Evolutionary conservation across 2,888 invertebrate species (phyloP), one percentile per base, ranked within the genome.

Genomic region (Ypsolopha scabrella): DNA sequence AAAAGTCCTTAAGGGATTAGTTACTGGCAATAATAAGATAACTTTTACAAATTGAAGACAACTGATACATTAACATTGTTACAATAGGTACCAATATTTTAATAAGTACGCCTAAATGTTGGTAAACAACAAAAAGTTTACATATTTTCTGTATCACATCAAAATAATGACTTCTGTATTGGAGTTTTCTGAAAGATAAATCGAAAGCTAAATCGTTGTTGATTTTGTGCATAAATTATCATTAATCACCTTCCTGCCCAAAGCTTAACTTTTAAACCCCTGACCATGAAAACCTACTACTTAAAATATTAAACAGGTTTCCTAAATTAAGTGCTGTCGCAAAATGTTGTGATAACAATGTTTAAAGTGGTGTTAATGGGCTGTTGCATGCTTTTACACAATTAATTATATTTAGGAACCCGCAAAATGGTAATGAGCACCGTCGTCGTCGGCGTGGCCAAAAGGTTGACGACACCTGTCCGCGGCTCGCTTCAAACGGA

Each of bases 381-480:
- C 62, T 65, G 62, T 64, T 67, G 64, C 63, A 65, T 67, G 64
- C 61, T 63, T 67, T 68, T 65, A 64, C 65, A 69, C 70, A 69
- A 70, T 72, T 72, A 70, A 73, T 73, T 72, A 70, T 34, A 65
- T 65, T 68, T 62, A 68, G 67, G 64, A 63, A 59, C 52, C 59
- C 60, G 67, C 65, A 58, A 60, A 64, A 64, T 63, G 62, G 57
- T 64, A 70, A 72, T 68, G 63, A 58, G 60, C 54, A 53, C 49
- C 46, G n/a, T 46, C 51, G 45, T 9, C 9, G 39, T 39, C 10
- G 35, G 46, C 24, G 35, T 33, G 33, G n/a, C 8, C 39, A 34
- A 36, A 36, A 46, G 36, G 47, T 36, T 7, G 47, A 8, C 7
- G 37, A 47, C 37, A 10, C n/a, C 47, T 47, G 47, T 3, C 43